Base-by-base conservation (phyloP, 2,113 vertebrate species). In the Pteronura brasiliensis region DNA sequence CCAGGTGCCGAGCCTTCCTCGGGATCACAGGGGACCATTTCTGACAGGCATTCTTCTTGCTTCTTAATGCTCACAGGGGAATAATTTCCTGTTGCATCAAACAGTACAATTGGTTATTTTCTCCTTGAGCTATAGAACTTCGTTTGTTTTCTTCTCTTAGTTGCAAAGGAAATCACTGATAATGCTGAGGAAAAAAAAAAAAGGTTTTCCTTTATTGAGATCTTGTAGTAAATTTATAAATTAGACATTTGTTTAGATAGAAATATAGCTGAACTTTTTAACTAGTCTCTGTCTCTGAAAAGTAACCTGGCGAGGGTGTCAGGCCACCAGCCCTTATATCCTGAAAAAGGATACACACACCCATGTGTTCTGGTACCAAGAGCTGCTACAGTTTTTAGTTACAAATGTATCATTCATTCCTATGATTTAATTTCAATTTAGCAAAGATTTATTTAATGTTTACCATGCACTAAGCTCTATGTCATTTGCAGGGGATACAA, bases 121-220 rank as follows among this genome's bases (percentile, higher is more conserved):
- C 52, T 81, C 71, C n/a, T 82, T 87, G n/a, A 72, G 42, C 80
- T 81, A 42, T 65, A 63, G 87, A 76, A 25, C 23, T 77, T 83
- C 65, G 8, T 74, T 94, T 91, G 49, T 86, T 93, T 92, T n/a
- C 52, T 91, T 67, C 61, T 93, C 65, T 93, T 59, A 47, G n/a
- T 95, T 98, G 96, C 74, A 93, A 82, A 96, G 47, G 39, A 96
- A 93, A 81, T 63, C 36, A 91, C 95, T 92, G 65, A 79, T 69
- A 65, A 34, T 77, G 10, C 61, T 49, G 29, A 83, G 52, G 20
- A 44, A 13, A 42, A 47, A 69, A 88, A 74, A 29, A 88, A 69
- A 23, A 42, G 7, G 17, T 61, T 92, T 91, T 88, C 44, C 8
- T 97, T 87, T 89, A 84, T 79, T 47, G 47, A 95, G 71, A 91